phyloP scores from a whole-genome alignment of 2,113 vertebrate genomes.

The Microtus pennsylvanicus region DNA sequence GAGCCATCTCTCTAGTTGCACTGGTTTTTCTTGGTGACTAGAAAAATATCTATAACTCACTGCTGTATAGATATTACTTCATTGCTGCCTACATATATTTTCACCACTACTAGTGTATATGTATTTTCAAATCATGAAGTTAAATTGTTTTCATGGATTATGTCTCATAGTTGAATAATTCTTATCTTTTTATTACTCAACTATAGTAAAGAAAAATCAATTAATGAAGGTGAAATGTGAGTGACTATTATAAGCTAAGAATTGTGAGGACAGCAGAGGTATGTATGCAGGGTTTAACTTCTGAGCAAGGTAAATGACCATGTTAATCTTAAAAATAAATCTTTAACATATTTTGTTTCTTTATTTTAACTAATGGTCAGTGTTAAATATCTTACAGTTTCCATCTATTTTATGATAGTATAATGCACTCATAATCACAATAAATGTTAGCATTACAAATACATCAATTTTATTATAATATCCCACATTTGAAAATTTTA shows the following conservation, averaged over 20 bases:
- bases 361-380: not conserved
- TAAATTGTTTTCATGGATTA: too few species aligned
- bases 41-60: slow-evolving; percentile 42
- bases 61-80: not conserved
- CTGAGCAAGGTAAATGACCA: not conserved
- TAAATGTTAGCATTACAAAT: slow-evolving; percentile 17
- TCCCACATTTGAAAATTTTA: not conserved
- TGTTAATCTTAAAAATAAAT: slow-evolving; percentile 11
- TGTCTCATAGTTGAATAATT: not conserved
- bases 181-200: not conserved
- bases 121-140: not conserved
- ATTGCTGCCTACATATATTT: not conserved
- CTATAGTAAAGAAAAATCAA: slow-evolving; percentile 24
- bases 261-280: not conserved
- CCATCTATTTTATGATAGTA: not conserved
- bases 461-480: not conserved
- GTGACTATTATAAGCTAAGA: not conserved
- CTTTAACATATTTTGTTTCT: not conserved
- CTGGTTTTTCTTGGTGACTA: not conserved
- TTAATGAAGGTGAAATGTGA: not conserved
- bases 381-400: not conserved
- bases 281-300: not conserved
- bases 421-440: not conserved
- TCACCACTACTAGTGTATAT: not conserved
- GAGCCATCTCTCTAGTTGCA: not conserved